phyloP scores from a whole-genome alignment of 2,113 vertebrate species.

The Notiomystis cincta region DNA sequence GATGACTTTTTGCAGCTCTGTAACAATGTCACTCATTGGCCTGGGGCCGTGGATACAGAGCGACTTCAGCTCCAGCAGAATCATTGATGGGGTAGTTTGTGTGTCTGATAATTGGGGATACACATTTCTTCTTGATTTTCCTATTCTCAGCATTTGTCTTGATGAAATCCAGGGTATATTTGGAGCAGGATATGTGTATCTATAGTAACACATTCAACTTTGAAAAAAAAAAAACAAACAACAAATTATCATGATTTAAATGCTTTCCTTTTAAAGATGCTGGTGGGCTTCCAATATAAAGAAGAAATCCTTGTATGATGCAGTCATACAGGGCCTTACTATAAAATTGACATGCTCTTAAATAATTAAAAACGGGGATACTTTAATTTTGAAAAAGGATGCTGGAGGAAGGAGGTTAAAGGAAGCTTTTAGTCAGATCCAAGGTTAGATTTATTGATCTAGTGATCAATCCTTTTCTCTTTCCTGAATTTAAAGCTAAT shows the following conservation, averaged over 20 bases:
- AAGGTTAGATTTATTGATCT: conserved; percentile 84
- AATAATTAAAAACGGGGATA: conserved; percentile 72
- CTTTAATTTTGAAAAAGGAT: conserved; percentile 74
- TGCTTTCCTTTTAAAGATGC: conserved; percentile 2
- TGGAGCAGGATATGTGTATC: background rate
- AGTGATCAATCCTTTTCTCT: conserved; percentile 76
- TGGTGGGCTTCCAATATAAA: background rate
- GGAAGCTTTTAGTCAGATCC: conserved; percentile 78
- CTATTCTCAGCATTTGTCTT: background rate
- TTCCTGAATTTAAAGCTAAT: conserved; percentile 77
- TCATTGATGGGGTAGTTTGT: background rate
- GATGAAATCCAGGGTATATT: background rate
- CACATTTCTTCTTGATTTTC: background rate
- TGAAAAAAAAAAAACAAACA: background rate
- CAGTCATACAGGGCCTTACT: conserved; percentile 35
- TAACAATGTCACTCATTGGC: background rate
- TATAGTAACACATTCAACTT: background rate
- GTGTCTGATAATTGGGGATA: background rate
- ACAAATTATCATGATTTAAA: background rate
- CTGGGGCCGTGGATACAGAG: background rate
- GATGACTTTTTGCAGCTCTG: background rate
- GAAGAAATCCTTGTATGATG: conserved; percentile 52
- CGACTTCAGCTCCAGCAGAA: background rate
- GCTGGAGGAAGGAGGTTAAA: conserved; percentile 77
- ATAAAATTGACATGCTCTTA: conserved; percentile 63